These are phyloP conservation scores for Cheiracanthium punctorium DNA, from an alignment of 2,888 invertebrate species.

Conservation along the genomic window DNA sequence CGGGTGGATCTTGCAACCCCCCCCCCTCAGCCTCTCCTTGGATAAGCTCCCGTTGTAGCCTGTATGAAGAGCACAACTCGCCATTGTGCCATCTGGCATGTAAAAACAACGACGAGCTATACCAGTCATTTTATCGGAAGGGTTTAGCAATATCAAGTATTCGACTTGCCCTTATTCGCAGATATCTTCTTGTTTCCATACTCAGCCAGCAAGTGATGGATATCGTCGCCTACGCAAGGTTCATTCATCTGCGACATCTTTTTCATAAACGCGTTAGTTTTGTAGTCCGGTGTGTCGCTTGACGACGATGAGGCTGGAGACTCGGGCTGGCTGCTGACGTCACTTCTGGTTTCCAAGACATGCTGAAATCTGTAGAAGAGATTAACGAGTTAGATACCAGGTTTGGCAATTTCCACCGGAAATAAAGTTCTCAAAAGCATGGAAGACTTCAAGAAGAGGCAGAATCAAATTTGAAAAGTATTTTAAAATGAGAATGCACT, in stretches of 20 bases:
- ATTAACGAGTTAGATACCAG: too few species aligned
- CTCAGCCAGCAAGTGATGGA: conserved; percentile 34
- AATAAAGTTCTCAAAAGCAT: not conserved
- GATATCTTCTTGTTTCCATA: conserved; percentile 52
- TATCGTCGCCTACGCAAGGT: not conserved
- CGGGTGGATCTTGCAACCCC: too few species aligned
- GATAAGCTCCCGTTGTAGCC: too few species aligned
- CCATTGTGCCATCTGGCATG: too few species aligned
- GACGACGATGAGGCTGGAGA: conserved; percentile 61
- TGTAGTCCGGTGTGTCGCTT: conserved; percentile 40
- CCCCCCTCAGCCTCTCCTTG: too few species aligned
- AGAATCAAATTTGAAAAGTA: not conserved
- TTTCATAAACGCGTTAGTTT: not conserved
- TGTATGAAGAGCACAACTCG: too few species aligned
- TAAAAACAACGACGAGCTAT: too few species aligned
- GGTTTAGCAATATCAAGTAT: too few species aligned
- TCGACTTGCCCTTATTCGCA: conserved; percentile 39
- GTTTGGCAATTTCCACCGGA: too few species aligned
- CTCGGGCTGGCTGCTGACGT: conserved; percentile 40
- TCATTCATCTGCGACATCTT: conserved; percentile 12
- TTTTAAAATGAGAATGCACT: too few species aligned
- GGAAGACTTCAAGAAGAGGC: not conserved
- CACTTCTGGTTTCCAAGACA: conserved; percentile 20
- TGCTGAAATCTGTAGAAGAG: not conserved
- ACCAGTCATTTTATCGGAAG: too few species aligned